Conservation (phyloP, 2,113 vertebrate genomes). For the Eurystomus gularis region DNA sequence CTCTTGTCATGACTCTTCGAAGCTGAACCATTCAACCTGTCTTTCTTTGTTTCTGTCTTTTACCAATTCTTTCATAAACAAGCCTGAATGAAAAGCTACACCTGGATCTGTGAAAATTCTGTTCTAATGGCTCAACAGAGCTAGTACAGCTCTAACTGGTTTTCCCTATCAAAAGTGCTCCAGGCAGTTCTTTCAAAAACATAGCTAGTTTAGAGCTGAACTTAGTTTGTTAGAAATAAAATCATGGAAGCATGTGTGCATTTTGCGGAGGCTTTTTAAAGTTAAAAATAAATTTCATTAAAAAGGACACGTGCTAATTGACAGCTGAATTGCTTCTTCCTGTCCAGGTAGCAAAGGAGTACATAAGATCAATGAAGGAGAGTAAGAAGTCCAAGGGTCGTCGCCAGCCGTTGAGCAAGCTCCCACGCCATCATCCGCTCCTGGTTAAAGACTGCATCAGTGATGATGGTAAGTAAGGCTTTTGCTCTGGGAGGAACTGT, state of each 20-base stretch:
- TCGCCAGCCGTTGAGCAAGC: conserved; percentile 84
- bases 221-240: neutral
- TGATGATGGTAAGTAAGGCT: conserved; percentile 86
- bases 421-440: conserved; percentile 90
- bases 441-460: conserved; percentile 86
- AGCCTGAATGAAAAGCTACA: neutral
- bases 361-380: conserved; percentile 79
- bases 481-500: neutral
- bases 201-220: neutral
- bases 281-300: neutral
- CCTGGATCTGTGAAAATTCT: neutral
- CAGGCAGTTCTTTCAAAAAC: neutral
- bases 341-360: conserved; percentile 81
- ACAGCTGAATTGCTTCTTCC: conserved; percentile 19
- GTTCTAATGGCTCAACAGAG: neutral
- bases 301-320: rapidly evolving
- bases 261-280: neutral
- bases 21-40: neutral
- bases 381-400: conserved; percentile 86
- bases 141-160: neutral
- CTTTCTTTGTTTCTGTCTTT: neutral
- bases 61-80: neutral
- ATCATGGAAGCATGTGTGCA: neutral
- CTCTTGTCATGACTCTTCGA: neutral
- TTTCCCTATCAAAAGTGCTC: neutral